Conservation (phyloP, 2,888 invertebrate species). For the Lasioglossum zephyrum region DNA sequence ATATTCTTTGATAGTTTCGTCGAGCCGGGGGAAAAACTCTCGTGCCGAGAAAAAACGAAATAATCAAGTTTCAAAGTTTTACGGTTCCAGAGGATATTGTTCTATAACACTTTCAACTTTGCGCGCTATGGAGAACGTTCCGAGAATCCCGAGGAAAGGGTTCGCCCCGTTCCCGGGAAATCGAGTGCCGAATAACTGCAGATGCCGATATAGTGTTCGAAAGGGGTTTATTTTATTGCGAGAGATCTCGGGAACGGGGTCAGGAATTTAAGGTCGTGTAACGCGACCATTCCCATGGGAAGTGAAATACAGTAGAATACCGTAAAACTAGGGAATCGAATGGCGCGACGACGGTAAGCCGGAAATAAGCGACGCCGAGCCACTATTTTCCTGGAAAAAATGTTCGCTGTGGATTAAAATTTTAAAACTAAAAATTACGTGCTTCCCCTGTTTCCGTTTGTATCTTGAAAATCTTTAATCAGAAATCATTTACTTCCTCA, state of each 20-base stretch:
- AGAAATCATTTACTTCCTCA: too few species aligned
- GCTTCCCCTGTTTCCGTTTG: too few species aligned
- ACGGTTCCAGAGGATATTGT: not conserved
- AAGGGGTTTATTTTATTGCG: slow-evolving; percentile 2
- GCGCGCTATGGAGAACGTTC: not conserved
- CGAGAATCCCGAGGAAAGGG: not conserved
- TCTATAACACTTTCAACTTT: slow-evolving; percentile 10
- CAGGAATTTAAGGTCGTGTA: slow-evolving; percentile 7
- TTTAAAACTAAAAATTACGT: not conserved
- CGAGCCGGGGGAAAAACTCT: not conserved
- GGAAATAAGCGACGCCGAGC: not conserved
- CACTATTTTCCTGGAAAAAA: not conserved
- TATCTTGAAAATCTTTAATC: too few species aligned
- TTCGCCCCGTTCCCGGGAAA: not conserved
- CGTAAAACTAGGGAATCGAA: not conserved
- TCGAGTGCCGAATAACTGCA: slow-evolving; percentile 1
- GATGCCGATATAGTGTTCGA: not conserved
- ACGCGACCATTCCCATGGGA: not conserved
- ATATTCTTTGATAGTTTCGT: not conserved
- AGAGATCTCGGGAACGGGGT: not conserved
- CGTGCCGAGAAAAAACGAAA: not conserved
- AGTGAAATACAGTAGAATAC: not conserved
- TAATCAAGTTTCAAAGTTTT: slow-evolving; percentile 5
- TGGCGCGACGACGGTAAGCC: not conserved
- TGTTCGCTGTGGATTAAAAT: not conserved